Conservation (phyloP, 1,140 invertebrate species). For the Brachionus manjavacas region DNA sequence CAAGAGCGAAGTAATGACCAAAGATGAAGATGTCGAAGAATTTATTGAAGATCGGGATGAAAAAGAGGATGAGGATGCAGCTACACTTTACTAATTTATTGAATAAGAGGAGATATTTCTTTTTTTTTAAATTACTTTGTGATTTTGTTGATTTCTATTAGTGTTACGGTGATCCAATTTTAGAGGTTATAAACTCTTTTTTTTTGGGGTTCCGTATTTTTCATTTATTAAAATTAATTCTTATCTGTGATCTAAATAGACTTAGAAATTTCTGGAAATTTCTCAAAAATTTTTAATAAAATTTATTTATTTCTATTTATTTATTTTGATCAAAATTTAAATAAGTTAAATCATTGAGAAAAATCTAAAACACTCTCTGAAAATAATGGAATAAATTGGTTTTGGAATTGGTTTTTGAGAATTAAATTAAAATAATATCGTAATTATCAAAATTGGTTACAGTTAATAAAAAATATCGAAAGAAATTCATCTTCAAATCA, state of each 20-base stretch:
- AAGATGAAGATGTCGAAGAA: slow-evolving; percentile 3
- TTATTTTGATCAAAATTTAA: too few species aligned
- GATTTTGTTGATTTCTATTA: neutral
- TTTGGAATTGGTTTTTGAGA: too few species aligned
- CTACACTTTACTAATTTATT: slow-evolving; percentile 12
- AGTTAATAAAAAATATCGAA: too few species aligned
- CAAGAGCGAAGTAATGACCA: slow-evolving; percentile 41
- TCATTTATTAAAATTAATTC: neutral
- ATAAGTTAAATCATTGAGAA: too few species aligned
- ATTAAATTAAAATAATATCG: too few species aligned
- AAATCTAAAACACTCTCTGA: too few species aligned
- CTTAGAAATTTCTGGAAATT: neutral
- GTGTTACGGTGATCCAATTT: neutral
- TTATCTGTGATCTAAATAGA: neutral
- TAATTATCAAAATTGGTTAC: too few species aligned
- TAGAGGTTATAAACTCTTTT: neutral
- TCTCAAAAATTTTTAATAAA: neutral
- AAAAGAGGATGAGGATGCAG: slow-evolving; percentile 1
- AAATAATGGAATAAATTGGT: too few species aligned
- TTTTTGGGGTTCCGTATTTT: neutral
- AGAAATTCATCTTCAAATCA: too few species aligned
- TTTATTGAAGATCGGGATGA: slow-evolving; percentile 20
- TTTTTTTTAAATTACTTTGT: neutral
- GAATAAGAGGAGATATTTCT: neutral
- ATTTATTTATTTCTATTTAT: neutral